Percentiles rank a stretch among this genome's conserved stretches.
Conservation (phyloP, 2,888 invertebrate species). For the Plebejus argus region DNA sequence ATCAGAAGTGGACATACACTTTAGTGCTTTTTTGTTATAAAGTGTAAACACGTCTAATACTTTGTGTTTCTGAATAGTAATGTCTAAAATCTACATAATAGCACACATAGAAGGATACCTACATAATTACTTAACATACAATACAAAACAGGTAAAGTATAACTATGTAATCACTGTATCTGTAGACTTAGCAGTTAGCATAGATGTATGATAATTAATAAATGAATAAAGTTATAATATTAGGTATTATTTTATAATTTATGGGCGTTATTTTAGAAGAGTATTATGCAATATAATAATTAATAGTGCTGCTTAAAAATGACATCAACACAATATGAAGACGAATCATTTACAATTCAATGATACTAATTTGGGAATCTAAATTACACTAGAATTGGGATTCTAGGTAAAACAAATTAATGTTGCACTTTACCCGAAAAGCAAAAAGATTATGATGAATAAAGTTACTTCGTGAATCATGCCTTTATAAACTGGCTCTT, state of each 20-base stretch:
- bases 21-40: neutral
- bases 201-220: neutral
- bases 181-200: neutral
- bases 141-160: neutral
- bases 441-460: too few species aligned
- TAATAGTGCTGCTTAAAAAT: too few species aligned
- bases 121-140: neutral
- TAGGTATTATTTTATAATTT: too few species aligned
- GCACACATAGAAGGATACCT: neutral
- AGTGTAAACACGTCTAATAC: neutral
- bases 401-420: too few species aligned
- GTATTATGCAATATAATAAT: too few species aligned
- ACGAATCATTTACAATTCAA: too few species aligned
- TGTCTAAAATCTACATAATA: neutral
- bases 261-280: too few species aligned
- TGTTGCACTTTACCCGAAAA: neutral
- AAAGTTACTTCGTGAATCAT: neutral
- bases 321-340: too few species aligned
- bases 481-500: neutral
- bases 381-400: too few species aligned
- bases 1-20: neutral
- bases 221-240: neutral
- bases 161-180: neutral
- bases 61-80: neutral
- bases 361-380: too few species aligned